Evolutionary conservation across 1,140 invertebrate species (phyloP).

Genomic region (Dendrolimus punctatus): DNA sequence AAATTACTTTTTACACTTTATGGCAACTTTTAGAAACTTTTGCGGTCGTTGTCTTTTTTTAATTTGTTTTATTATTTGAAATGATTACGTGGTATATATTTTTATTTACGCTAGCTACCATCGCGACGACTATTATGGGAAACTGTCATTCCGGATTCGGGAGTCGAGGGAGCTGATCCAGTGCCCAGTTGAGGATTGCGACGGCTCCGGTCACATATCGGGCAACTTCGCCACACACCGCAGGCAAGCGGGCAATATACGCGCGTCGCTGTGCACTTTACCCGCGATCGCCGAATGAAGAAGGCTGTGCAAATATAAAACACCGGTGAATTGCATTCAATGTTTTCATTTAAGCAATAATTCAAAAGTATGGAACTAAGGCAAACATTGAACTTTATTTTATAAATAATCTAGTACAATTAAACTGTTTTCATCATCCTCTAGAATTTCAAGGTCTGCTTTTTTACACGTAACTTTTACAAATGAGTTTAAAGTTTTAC

Average conservation of each 20-base stretch:
- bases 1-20: neutral
- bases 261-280: constrained; percentile 9
- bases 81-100: constrained; percentile 19
- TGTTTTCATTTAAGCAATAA: too few species aligned
- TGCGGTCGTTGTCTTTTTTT: constrained; percentile 13
- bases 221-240: constrained; percentile 89
- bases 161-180: constrained; percentile 75
- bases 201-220: constrained; percentile 89
- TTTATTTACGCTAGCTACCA: constrained; percentile 52
- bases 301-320: constrained; percentile 5
- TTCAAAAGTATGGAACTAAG: too few species aligned
- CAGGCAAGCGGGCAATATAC: constrained; percentile 68
- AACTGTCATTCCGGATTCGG: constrained; percentile 79
- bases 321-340: too few species aligned
- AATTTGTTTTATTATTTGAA: constrained; percentile 19
- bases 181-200: constrained; percentile 93
- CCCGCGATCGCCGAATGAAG: neutral
- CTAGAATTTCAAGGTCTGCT: too few species aligned
- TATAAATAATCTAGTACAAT: too few species aligned
- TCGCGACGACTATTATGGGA: constrained; percentile 75
- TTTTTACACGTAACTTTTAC: too few species aligned
- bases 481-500: too few species aligned
- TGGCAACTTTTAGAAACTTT: constrained; percentile 1
- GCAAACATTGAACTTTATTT: too few species aligned
- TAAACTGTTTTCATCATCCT: too few species aligned